phyloP scores from a whole-genome alignment of 2,113 vertebrate species.

The Neolamprologus sp. region DNA sequence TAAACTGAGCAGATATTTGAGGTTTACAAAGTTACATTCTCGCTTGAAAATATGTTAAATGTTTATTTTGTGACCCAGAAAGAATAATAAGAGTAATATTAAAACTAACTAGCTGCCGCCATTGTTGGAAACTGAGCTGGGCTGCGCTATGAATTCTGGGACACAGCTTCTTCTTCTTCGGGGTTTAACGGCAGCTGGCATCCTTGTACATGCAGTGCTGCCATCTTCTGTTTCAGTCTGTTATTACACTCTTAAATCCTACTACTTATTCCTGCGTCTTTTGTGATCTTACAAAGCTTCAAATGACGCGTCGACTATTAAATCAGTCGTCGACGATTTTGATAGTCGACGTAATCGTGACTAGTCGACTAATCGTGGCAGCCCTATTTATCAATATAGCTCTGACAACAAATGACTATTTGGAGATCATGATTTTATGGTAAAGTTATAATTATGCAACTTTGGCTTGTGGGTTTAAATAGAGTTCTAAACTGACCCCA shows the following conservation, averaged over 20 bases:
- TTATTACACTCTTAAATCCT: too few species aligned
- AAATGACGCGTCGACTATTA: rapidly evolving
- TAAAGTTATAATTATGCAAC: background rate
- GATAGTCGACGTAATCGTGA: too few species aligned
- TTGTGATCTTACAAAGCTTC: too few species aligned
- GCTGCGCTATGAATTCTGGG: rapidly evolving
- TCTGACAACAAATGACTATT: background rate
- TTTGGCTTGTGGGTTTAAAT: background rate
- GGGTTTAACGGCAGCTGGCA: too few species aligned
- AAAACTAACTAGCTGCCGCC: too few species aligned
- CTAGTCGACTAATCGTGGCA: too few species aligned
- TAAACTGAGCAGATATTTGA: too few species aligned
- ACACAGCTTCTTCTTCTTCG: rapidly evolving
- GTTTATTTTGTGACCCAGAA: too few species aligned
- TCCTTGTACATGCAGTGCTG: too few species aligned
- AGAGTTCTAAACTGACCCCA: background rate
- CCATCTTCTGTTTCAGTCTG: too few species aligned
- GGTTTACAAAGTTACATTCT: rapidly evolving
- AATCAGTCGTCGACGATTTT: too few species aligned
- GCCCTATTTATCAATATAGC: background rate
- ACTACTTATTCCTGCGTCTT: rapidly evolving
- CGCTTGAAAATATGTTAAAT: rapidly evolving
- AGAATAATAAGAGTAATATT: too few species aligned
- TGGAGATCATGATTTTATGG: background rate
- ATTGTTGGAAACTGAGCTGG: rapidly evolving